Evolutionary conservation across 1,140 invertebrate genomes (phyloP).

Genomic region (Drosophila rhopaloa): DNA sequence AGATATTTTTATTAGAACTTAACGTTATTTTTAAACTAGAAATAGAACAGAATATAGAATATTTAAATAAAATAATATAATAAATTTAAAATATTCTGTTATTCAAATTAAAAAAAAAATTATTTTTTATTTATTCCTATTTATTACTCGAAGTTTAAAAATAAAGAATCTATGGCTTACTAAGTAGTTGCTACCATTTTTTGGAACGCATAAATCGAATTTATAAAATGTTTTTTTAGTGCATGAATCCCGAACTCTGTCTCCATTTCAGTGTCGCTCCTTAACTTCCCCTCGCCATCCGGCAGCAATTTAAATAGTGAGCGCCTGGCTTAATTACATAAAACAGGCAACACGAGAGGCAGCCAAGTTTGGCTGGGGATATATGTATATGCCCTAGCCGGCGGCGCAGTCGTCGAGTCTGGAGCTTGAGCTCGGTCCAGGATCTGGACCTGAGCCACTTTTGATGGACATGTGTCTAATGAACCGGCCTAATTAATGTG

Average conservation of each 20-base stretch:
- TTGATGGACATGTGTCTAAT: slow-evolving; percentile 80
- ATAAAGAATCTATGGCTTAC: too few relatives aligned
- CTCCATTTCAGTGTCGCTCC: slow-evolving; percentile 2
- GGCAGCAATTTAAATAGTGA: slow-evolving; percentile 78
- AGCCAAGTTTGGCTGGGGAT: slow-evolving; percentile 12
- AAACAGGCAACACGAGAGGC: slow-evolving; percentile 53
- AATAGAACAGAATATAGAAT: too few relatives aligned
- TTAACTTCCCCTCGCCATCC: slow-evolving; percentile 4
- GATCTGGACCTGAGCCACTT: slow-evolving; percentile 24
- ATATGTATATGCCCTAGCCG: slow-evolving; percentile 29
- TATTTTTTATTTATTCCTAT: too few relatives aligned
- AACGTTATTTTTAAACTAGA: too few relatives aligned
- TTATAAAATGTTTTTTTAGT: neutral
- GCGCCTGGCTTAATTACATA: slow-evolving; percentile 81
- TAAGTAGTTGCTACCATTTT: too few relatives aligned
- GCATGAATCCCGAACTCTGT: neutral
- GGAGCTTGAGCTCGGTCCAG: neutral
- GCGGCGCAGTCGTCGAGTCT: slow-evolving; percentile 43
- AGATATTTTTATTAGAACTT: too few relatives aligned
- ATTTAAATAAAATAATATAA: too few relatives aligned
- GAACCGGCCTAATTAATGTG: slow-evolving; percentile 75
- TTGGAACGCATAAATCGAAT: too few relatives aligned
- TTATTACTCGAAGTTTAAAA: too few relatives aligned
- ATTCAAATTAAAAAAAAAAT: too few relatives aligned
- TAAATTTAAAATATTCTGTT: too few relatives aligned